Conservation (phyloP, 2,113 vertebrate species). For the Neotoma lepida region DNA sequence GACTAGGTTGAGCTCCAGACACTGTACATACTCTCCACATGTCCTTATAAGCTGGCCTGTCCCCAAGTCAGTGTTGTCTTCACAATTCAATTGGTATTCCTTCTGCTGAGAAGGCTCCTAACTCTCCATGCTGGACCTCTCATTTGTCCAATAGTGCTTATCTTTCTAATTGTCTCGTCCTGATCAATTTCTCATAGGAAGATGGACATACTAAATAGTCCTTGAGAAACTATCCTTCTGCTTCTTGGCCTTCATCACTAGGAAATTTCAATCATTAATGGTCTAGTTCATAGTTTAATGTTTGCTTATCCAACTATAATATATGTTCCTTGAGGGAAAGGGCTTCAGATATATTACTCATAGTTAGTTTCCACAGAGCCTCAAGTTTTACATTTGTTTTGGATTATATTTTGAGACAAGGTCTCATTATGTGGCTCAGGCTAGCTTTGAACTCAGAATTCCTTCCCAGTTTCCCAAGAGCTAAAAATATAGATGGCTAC, state of each 20-base stretch:
- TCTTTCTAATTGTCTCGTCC: not conserved
- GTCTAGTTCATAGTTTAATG: not conserved
- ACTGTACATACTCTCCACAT: not conserved
- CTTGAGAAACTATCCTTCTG: not conserved
- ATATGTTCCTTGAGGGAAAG: no score
- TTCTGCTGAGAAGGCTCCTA: not conserved
- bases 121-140: rapidly evolving
- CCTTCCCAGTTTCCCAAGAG: no score
- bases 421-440: no score
- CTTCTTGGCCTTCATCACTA: not conserved
- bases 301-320: not conserved
- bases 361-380: no score
- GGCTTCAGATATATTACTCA: no score
- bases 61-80: not conserved
- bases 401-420: no score
- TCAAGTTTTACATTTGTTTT: no score
- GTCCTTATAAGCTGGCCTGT: not conserved
- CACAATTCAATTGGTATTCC: not conserved
- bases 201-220: not conserved
- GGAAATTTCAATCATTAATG: not conserved
- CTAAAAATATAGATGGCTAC: no score
- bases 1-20: not conserved
- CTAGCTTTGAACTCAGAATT: no score
- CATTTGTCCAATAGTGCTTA: not conserved
- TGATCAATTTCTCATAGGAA: slow-evolving; percentile 1